A percentile compares a stretch with the other conserved stretches of the same genome.
Evolutionary conservation across 2,113 vertebrate genomes (phyloP).

Genomic region (Meriones unguiculatus): DNA sequence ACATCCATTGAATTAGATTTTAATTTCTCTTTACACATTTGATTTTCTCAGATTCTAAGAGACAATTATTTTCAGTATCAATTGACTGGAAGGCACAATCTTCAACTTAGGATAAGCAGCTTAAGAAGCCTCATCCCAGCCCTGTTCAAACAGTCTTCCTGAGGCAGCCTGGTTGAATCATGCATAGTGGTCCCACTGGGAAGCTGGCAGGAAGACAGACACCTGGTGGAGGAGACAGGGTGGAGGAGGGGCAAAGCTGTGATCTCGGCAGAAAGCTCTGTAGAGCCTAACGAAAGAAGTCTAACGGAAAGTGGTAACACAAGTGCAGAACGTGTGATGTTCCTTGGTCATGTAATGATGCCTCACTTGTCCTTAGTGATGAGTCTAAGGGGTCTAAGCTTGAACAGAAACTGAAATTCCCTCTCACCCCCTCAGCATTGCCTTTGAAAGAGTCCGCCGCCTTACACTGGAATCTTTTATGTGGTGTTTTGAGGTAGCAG

Average conservation of each 20-base stretch:
- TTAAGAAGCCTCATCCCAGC: slow-evolving; percentile 84
- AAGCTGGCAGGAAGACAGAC: slow-evolving; percentile 45
- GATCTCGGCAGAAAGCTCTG: background rate
- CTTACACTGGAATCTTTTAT: background rate
- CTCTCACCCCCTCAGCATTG: background rate
- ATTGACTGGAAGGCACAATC: slow-evolving; percentile 82
- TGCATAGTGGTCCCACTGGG: slow-evolving; percentile 59
- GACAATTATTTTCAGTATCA: slow-evolving; percentile 85
- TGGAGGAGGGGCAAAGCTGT: fast-evolving
- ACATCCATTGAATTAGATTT: slow-evolving; percentile 86
- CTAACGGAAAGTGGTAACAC: fast-evolving
- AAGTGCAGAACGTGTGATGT: fast-evolving
- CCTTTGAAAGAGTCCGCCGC: background rate
- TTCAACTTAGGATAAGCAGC: slow-evolving; percentile 84
- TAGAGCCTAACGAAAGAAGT: background rate
- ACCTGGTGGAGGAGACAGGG: background rate
- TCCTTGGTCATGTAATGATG: fast-evolving
- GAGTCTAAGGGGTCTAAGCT: background rate
- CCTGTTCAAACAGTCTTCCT: slow-evolving; percentile 79
- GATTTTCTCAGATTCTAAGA: slow-evolving; percentile 82
- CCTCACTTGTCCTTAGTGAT: background rate
- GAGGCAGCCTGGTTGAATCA: slow-evolving; percentile 58
- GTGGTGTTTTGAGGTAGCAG: background rate
- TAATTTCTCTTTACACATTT: slow-evolving; percentile 85
- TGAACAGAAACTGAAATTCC: background rate